Conservation (phyloP, 2,888 invertebrate genomes). For the Nomada ferruginata region DNA sequence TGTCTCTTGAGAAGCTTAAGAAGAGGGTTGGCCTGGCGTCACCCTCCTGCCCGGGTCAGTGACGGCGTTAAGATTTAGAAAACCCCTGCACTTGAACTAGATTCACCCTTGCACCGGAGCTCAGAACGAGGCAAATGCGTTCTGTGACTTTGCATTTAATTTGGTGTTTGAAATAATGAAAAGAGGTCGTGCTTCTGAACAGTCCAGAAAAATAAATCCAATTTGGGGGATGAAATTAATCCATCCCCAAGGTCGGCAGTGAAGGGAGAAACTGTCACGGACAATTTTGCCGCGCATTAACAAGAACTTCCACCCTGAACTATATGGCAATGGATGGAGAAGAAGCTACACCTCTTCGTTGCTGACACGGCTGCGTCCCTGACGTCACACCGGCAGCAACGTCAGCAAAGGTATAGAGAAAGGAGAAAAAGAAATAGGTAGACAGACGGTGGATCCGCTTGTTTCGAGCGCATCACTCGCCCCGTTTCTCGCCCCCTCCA, state of each 20-base stretch:
- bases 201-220: no score
- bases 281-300: slow-evolving; percentile 56
- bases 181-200: background rate
- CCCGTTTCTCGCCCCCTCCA: slow-evolving; percentile 52
- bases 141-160: background rate
- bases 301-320: slow-evolving; percentile 36
- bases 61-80: slow-evolving; percentile 51
- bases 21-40: slow-evolving; percentile 54
- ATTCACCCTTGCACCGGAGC: background rate
- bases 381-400: slow-evolving; percentile 58
- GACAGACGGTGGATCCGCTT: slow-evolving; percentile 48
- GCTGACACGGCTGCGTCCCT: slow-evolving; percentile 54
- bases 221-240: no score
- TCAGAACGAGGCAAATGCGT: background rate
- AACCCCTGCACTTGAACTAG: slow-evolving; percentile 32
- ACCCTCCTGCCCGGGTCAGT: slow-evolving; percentile 45
- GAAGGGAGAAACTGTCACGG: slow-evolving; percentile 18
- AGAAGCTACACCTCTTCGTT: slow-evolving; percentile 43
- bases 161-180: background rate
- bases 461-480: slow-evolving; percentile 64
- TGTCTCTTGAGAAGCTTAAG: slow-evolving; percentile 61
- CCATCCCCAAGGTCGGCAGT: no score
- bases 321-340: slow-evolving; percentile 40
- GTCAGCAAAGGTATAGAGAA: slow-evolving; percentile 49
- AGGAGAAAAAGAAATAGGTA: slow-evolving; percentile 40